A percentile compares a stretch with the other conserved stretches of the same genome.
These are phyloP conservation scores for Anoura caudifer DNA, from an alignment of 2,113 vertebrate genomes.

Conservation along the genomic window DNA sequence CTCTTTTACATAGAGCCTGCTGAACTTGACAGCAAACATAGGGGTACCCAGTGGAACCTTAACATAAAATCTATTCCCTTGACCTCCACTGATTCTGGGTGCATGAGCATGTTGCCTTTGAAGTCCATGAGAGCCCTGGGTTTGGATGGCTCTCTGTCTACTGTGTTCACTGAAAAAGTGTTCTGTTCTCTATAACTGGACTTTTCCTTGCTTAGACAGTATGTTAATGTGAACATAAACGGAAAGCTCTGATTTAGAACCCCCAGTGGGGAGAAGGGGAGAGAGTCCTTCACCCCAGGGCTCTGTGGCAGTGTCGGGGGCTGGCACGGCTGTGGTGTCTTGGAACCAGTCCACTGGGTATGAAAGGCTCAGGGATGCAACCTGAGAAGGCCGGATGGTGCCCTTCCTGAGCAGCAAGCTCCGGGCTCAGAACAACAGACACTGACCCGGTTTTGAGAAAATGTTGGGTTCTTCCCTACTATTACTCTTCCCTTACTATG, in stretches of 20 bases:
- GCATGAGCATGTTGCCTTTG: background rate
- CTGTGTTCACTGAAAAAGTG: background rate
- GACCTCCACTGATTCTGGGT: background rate
- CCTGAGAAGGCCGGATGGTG: too few species aligned
- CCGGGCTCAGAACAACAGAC: too few species aligned
- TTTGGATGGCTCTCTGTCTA: background rate
- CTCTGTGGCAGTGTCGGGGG: too few species aligned
- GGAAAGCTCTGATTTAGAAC: background rate
- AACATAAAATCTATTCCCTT: accelerated
- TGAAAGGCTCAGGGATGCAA: accelerated
- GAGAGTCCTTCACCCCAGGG: background rate
- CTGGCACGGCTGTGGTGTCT: background rate
- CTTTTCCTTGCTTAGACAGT: background rate
- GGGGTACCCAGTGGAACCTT: too few species aligned
- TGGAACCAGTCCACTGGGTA: background rate
- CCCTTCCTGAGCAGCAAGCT: background rate
- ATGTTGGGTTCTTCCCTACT: accelerated
- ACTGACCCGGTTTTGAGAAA: background rate
- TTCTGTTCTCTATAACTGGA: background rate
- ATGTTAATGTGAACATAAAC: background rate
- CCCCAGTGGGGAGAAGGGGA: background rate
- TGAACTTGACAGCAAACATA: accelerated
- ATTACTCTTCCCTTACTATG: accelerated
- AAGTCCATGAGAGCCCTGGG: background rate
- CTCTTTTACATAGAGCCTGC: background rate